Conservation (phyloP, 2,888 invertebrate species). For the Acrobasis repandana region DNA sequence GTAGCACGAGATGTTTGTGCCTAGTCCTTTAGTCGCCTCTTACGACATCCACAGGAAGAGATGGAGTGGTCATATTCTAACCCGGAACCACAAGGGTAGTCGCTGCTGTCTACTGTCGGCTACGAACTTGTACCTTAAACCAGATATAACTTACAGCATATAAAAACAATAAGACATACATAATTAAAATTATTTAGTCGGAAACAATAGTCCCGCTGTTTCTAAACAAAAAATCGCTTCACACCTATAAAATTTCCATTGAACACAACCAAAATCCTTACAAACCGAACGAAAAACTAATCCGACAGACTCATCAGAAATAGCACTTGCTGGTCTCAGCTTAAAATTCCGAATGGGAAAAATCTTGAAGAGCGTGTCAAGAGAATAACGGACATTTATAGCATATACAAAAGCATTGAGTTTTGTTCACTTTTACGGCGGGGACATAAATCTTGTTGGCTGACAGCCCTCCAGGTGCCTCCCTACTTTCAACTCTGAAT, state of each 20-base stretch:
- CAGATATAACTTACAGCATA: too few species aligned
- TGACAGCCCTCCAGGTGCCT: conserved; percentile 68
- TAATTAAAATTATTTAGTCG: not conserved
- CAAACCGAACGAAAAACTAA: conserved; percentile 15
- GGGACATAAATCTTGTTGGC: conserved; percentile 66
- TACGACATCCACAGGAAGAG: too few species aligned
- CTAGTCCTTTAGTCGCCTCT: too few species aligned
- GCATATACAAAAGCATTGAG: conserved; percentile 64
- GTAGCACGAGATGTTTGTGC: too few species aligned
- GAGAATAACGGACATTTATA: conserved; percentile 51
- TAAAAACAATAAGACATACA: not conserved
- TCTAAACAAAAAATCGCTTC: not conserved
- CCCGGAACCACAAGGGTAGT: too few species aligned
- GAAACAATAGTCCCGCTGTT: not conserved
- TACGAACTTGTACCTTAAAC: too few species aligned
- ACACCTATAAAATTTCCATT: conserved; percentile 7
- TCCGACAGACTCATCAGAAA: conserved; percentile 14
- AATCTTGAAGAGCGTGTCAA: conserved; percentile 34
- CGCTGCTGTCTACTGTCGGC: too few species aligned
- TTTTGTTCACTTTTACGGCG: conserved; percentile 56
- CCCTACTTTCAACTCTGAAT: conserved; percentile 58
- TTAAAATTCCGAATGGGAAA: conserved; percentile 26
- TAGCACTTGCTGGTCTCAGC: conserved; percentile 13
- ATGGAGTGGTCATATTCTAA: too few species aligned
- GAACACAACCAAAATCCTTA: not conserved